A percentile compares a stretch with the other conserved stretches of the same genome.
Conservation (phyloP, 2,888 invertebrate genomes). For the Acleris cristana region DNA sequence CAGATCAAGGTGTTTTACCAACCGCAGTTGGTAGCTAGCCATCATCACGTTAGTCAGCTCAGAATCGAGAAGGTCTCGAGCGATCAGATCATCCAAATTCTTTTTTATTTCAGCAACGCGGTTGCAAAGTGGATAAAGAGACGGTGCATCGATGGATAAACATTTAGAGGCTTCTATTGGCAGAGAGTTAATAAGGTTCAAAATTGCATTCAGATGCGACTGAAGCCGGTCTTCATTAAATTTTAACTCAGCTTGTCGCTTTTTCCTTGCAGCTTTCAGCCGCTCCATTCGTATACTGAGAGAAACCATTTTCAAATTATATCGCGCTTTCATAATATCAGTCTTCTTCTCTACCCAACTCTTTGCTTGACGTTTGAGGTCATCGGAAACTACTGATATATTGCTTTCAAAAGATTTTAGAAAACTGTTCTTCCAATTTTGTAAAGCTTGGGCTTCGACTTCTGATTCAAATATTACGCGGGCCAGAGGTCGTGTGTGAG, state of each 20-base stretch:
- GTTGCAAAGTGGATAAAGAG: constrained; percentile 60
- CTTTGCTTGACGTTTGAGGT: constrained; percentile 57
- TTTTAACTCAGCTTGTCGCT: constrained; percentile 58
- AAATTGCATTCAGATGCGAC: constrained; percentile 64
- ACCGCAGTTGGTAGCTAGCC: constrained; percentile 62
- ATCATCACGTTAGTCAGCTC: constrained; percentile 65
- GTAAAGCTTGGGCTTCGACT: constrained; percentile 59
- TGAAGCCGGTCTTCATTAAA: constrained; percentile 61
- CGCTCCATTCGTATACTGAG: constrained; percentile 66
- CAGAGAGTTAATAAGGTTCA: constrained; percentile 53
- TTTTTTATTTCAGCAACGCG: constrained; percentile 55
- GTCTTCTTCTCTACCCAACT: constrained; percentile 64
- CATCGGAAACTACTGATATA: constrained; percentile 56
- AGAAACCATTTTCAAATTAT: constrained; percentile 64
- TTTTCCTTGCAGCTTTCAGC: constrained; percentile 55
- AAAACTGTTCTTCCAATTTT: constrained; percentile 70
- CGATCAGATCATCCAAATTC: constrained; percentile 50
- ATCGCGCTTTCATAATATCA: constrained; percentile 59
- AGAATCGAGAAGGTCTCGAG: constrained; percentile 48
- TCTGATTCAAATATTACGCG: constrained; percentile 63
- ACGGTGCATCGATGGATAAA: constrained; percentile 53
- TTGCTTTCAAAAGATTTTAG: constrained; percentile 66
- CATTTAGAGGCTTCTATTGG: constrained; percentile 56
- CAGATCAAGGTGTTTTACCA: constrained; percentile 55
- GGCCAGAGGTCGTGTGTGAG: constrained; percentile 45